These are phyloP conservation scores for Andrena chrysosceles DNA, from an alignment of 2,888 invertebrate genomes.

Conservation along the genomic window DNA sequence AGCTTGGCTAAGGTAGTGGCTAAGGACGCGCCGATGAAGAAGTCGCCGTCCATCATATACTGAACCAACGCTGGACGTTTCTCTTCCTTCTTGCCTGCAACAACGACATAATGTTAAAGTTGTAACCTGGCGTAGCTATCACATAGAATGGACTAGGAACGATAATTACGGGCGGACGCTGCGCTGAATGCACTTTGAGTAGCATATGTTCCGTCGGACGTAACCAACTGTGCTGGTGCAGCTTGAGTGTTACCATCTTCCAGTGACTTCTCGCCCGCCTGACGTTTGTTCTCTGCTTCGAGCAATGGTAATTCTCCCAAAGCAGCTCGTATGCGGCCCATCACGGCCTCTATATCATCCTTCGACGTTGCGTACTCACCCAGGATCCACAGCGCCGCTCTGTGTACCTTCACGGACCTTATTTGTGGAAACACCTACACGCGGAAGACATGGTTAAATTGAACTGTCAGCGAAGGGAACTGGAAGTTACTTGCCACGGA, in stretches of 20 bases:
- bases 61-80: constrained; percentile 93
- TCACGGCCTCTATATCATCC: constrained; percentile 92
- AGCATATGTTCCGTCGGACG: constrained; percentile 99
- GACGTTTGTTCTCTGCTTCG: constrained; percentile 89
- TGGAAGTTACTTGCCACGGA: not conserved
- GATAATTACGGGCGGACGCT: constrained; percentile 85
- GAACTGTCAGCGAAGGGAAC: not conserved
- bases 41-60: constrained; percentile 97
- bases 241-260: constrained; percentile 82
- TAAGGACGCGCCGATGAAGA: constrained; percentile 97
- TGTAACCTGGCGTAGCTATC: not conserved
- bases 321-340: constrained; percentile 90
- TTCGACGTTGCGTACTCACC: constrained; percentile 96
- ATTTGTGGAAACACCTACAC: constrained; percentile 94
- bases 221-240: constrained; percentile 91
- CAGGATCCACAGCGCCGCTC: constrained; percentile 98
- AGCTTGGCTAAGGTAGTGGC: constrained; percentile 97
- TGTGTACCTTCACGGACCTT: constrained; percentile 95
- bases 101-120: constrained; percentile 9
- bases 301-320: constrained; percentile 87
- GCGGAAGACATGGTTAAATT: constrained; percentile 48
- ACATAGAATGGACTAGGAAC: not conserved
- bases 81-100: constrained; percentile 87
- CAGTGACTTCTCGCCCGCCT: constrained; percentile 89
- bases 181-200: constrained; percentile 98